Conservation (phyloP, 2,888 invertebrate genomes). For the Hofmannophila pseudospretella region DNA sequence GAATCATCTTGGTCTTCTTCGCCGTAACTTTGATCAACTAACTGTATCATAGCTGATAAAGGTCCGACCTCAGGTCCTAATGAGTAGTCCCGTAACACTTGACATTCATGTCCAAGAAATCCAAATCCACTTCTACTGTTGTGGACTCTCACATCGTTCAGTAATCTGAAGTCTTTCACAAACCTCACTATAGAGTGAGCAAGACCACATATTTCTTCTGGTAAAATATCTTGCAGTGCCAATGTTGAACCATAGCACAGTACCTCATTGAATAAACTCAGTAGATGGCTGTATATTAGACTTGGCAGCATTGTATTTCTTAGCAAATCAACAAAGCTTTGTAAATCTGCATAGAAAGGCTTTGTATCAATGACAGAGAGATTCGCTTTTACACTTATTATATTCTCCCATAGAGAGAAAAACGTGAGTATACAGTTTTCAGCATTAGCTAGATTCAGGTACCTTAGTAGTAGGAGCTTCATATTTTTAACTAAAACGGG, state of each 20-base stretch:
- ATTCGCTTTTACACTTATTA: constrained; percentile 94
- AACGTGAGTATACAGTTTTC: constrained; percentile 89
- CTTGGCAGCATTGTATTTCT: constrained; percentile 85
- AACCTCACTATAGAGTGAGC: constrained; percentile 91
- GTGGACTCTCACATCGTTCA: constrained; percentile 75
- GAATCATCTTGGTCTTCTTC: constrained; percentile 58
- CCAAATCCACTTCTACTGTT: constrained; percentile 66
- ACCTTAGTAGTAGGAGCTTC: constrained; percentile 76
- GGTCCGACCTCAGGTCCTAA: constrained; percentile 53
- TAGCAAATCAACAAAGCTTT: constrained; percentile 85
- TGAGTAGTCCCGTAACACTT: constrained; percentile 51
- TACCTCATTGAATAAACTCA: constrained; percentile 93
- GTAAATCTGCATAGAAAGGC: constrained; percentile 90
- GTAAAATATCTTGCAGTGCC: constrained; percentile 90
- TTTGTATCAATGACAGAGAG: constrained; percentile 93
- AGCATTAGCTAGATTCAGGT: constrained; percentile 77
- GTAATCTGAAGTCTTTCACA: constrained; percentile 89
- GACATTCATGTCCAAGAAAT: constrained; percentile 64
- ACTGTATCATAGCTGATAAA: constrained; percentile 54
- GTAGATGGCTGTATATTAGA: constrained; percentile 89
- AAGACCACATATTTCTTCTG: constrained; percentile 91
- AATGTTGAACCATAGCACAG: constrained; percentile 94
- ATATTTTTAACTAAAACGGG: constrained; percentile 86
- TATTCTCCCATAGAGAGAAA: constrained; percentile 91
- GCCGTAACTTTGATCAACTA: constrained; percentile 68